Conservation (phyloP, 2,888 invertebrate species). For the Elegia similella region DNA sequence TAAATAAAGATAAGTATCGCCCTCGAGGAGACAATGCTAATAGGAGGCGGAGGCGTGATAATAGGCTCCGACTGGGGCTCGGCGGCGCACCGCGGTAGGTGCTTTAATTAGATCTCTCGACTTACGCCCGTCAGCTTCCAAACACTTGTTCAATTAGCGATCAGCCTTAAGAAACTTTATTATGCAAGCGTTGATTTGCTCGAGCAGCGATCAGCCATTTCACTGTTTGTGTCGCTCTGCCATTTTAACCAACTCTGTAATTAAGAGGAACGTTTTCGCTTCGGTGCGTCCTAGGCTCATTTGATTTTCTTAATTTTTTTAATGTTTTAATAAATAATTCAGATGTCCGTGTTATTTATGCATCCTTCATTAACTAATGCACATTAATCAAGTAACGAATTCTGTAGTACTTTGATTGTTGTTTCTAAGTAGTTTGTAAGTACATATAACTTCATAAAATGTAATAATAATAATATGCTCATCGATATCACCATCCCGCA, state of each 20-base stretch:
- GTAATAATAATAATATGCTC: too few relatives aligned
- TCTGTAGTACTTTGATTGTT: too few relatives aligned
- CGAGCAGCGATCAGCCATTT: slow-evolving; percentile 20
- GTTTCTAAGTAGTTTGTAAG: too few relatives aligned
- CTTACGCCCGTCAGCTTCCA: slow-evolving; percentile 71
- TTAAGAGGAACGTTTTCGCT: neutral
- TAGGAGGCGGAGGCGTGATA: slow-evolving; percentile 78
- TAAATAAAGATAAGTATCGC: slow-evolving; percentile 83
- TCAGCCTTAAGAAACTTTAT: slow-evolving; percentile 67
- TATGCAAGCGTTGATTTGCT: slow-evolving; percentile 42
- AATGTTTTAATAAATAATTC: too few relatives aligned
- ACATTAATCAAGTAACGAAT: too few relatives aligned
- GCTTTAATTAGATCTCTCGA: slow-evolving; percentile 79
- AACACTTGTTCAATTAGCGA: slow-evolving; percentile 80
- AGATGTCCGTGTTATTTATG: too few relatives aligned
- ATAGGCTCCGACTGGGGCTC: slow-evolving; percentile 72
- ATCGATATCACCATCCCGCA: too few relatives aligned
- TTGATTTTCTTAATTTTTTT: too few relatives aligned
- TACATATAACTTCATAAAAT: too few relatives aligned
- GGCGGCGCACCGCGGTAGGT: slow-evolving; percentile 62
- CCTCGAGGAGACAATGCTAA: slow-evolving; percentile 81
- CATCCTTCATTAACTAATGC: too few relatives aligned
- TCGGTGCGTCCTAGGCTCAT: too few relatives aligned
- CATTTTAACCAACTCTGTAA: neutral
- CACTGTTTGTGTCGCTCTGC: slow-evolving; percentile 14